These are phyloP conservation scores for Temnothorax longispinosus DNA, from an alignment of 1,140 invertebrate genomes.

Conservation along the genomic window DNA sequence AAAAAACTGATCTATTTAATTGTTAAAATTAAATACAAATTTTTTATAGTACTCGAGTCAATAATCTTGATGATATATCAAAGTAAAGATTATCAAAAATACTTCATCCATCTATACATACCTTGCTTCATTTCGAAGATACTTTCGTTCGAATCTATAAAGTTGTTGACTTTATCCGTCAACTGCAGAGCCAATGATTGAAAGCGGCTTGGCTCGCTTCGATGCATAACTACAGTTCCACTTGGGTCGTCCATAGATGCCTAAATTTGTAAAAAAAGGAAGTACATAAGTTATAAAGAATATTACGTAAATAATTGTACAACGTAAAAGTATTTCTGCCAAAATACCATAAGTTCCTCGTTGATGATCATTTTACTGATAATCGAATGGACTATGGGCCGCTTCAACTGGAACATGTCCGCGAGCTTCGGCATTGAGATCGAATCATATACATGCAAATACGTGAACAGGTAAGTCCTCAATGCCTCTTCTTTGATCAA, in stretches of 20 bases:
- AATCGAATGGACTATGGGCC: too few species aligned
- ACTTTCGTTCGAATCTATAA: slow-evolving; percentile 98
- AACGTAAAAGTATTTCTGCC: too few species aligned
- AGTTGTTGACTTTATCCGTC: slow-evolving; percentile 96
- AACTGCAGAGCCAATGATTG: slow-evolving; percentile 98
- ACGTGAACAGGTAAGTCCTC: slow-evolving; percentile 99
- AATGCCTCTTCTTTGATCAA: slow-evolving; percentile 99
- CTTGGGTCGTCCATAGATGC: too few species aligned
- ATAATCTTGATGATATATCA: background rate
- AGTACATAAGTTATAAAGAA: too few species aligned
- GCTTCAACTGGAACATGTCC: too few species aligned
- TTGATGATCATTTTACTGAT: too few species aligned
- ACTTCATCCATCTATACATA: slow-evolving; percentile 79
- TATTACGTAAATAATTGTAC: too few species aligned
- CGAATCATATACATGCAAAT: slow-evolving; percentile 98
- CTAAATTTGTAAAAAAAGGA: too few species aligned
- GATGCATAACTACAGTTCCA: too few species aligned
- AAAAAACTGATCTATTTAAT: slow-evolving; percentile 10
- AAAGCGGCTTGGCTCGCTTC: slow-evolving; percentile 98
- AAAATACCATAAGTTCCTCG: too few species aligned
- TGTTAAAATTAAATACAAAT: background rate
- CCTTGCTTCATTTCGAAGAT: slow-evolving; percentile 96
- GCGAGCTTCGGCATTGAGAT: slow-evolving; percentile 96
- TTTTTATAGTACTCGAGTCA: background rate
- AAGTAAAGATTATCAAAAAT: background rate